phyloP scores from a whole-genome alignment of 2,797 vertebrate genomes.

The Dendrocincla tyrannina region DNA sequence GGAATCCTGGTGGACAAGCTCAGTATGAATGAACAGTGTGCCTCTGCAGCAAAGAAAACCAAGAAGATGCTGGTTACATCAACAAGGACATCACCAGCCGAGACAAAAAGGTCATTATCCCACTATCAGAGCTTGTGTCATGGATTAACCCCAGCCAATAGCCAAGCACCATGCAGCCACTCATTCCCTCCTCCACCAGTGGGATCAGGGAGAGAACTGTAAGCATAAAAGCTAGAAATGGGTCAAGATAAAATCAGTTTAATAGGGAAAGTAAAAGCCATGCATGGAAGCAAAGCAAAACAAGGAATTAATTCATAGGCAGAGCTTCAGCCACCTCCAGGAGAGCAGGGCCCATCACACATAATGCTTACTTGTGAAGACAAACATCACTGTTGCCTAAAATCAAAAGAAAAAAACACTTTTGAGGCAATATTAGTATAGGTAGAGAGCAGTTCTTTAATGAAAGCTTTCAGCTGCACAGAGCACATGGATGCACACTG shows the following conservation, averaged over 20 bases:
- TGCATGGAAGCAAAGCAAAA: background rate
- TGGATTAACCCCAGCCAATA: background rate
- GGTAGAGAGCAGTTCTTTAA: no score
- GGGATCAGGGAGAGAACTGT: background rate
- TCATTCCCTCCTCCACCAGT: background rate
- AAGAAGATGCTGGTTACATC: background rate
- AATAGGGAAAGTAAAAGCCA: background rate
- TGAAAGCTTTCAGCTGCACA: no score
- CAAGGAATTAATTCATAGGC: background rate
- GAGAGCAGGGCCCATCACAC: fast-evolving
- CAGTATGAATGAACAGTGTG: background rate
- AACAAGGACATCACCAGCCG: background rate
- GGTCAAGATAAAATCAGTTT: background rate
- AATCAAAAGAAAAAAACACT: no score
- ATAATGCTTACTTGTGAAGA: background rate
- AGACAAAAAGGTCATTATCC: background rate
- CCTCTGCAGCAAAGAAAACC: background rate
- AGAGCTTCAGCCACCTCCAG: background rate
- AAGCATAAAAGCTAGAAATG: background rate
- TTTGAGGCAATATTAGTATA: no score
- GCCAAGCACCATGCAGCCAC: background rate
- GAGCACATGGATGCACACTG: no score
- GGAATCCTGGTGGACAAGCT: background rate
- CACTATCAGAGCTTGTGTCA: background rate
- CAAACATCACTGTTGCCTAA: background rate